These are phyloP conservation scores for Aphelenchoides bicaudatus DNA, from an alignment of 2,888 invertebrate genomes.

Conservation along the genomic window DNA sequence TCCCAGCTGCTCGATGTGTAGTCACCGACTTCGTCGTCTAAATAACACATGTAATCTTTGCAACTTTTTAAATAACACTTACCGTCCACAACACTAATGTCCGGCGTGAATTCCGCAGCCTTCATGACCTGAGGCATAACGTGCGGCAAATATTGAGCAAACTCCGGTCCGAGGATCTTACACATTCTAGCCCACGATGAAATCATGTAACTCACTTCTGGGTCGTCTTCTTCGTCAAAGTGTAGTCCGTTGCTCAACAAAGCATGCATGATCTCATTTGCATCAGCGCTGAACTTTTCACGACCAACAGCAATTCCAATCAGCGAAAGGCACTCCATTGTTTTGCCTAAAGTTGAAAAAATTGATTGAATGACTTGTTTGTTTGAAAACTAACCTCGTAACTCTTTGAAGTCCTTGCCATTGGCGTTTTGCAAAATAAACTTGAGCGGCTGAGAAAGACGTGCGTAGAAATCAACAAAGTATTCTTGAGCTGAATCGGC, in stretches of 20 bases:
- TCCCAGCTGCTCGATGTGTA: conserved; percentile 87
- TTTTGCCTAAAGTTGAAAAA: conserved; percentile 78
- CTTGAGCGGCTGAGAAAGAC: conserved; percentile 81
- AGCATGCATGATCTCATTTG: conserved; percentile 91
- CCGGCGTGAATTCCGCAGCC: conserved; percentile 86
- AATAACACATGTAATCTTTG: conserved; percentile 26
- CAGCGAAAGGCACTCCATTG: conserved; percentile 95
- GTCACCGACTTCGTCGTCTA: conserved; percentile 71
- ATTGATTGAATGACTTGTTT: conserved; percentile 16
- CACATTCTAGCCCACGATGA: conserved; percentile 99
- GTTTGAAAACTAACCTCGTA: conserved; percentile 24
- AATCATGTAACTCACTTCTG: conserved; percentile 73
- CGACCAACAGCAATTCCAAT: conserved; percentile 74
- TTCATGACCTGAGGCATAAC: conserved; percentile 92
- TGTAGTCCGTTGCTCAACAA: conserved; percentile 77
- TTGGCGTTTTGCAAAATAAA: conserved; percentile 76
- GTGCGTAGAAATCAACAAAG: conserved; percentile 88
- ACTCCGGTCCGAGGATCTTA: conserved; percentile 80
- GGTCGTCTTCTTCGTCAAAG: conserved; percentile 77
- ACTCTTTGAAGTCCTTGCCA: conserved; percentile 33
- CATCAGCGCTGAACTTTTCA: conserved; percentile 76
- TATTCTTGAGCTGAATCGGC: conserved; percentile 96
- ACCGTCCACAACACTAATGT: conserved; percentile 83
- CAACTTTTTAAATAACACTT: conserved; percentile 61
- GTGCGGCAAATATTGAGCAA: conserved; percentile 79